Conservation (phyloP, 2,888 invertebrate genomes). For the Tachina grossa region DNA sequence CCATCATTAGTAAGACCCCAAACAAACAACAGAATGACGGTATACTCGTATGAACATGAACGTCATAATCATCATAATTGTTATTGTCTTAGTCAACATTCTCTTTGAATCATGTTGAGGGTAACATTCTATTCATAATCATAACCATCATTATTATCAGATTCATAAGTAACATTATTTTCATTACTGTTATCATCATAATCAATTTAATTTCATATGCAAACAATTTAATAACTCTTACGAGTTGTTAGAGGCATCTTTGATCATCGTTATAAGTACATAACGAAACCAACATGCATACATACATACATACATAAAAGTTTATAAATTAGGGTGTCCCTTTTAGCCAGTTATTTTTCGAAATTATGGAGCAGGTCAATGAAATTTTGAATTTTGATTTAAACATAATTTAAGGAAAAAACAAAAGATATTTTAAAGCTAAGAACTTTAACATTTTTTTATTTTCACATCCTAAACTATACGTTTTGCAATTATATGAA, state of each 20-base stretch:
- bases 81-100: conserved; percentile 1
- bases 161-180: conserved; percentile 18
- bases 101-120: background rate
- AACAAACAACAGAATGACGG: conserved; percentile 1
- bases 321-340: conserved; percentile 1
- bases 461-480: too few species aligned
- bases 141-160: conserved; percentile 11
- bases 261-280: background rate
- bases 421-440: background rate
- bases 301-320: too few species aligned
- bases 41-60: background rate
- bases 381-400: background rate
- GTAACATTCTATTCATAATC: background rate
- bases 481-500: too few species aligned
- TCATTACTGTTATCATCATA: conserved; percentile 60
- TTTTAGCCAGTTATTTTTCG: too few species aligned
- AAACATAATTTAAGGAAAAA: background rate
- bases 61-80: conserved; percentile 13
- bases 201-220: conserved; percentile 67
- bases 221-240: conserved; percentile 61
- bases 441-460: too few species aligned
- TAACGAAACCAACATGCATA: too few species aligned
- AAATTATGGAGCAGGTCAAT: too few species aligned
- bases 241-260: conserved; percentile 53
- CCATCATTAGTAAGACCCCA: conserved; percentile 8